Evolutionary conservation across 2,888 invertebrate species (phyloP).

Genomic region (Drosophila pegasa): DNA sequence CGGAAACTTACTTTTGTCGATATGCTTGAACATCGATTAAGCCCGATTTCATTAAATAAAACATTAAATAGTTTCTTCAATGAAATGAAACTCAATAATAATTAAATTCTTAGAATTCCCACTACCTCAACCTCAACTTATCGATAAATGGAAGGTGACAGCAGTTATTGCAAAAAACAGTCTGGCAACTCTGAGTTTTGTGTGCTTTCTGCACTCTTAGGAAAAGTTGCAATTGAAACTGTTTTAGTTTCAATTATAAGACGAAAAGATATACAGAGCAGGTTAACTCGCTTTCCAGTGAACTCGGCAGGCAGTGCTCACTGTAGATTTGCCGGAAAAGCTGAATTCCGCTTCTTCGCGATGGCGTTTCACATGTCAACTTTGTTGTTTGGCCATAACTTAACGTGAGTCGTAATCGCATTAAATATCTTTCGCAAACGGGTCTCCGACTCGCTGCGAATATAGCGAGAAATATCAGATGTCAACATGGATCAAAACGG

Average conservation of each 20-base stretch:
- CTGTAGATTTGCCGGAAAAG: conserved; percentile 20
- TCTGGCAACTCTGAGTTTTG: not conserved
- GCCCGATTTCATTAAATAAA: too few relatives aligned
- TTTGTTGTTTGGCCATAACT: conserved; percentile 36
- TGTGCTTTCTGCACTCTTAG: not conserved
- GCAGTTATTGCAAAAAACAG: not conserved
- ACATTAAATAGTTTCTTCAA: too few relatives aligned
- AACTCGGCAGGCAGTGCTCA: not conserved
- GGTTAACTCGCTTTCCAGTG: not conserved
- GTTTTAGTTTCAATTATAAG: not conserved
- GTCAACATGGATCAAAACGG: conserved; percentile 57
- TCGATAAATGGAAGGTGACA: not conserved
- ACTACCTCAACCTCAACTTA: not conserved
- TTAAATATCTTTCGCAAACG: conserved; percentile 43
- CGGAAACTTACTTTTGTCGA: too few relatives aligned
- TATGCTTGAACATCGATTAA: too few relatives aligned
- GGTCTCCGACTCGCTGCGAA: not conserved
- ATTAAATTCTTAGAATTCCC: too few relatives aligned
- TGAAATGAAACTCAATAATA: too few relatives aligned
- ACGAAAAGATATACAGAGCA: not conserved
- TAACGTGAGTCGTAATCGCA: conserved; percentile 65
- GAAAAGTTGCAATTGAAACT: not conserved
- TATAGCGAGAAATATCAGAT: conserved; percentile 46
- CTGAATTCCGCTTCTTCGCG: not conserved
- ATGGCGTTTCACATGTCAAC: conserved; percentile 62